Base-by-base conservation (phyloP, 2,797 vertebrate genomes). In the Pelodytes ibericus region DNA sequence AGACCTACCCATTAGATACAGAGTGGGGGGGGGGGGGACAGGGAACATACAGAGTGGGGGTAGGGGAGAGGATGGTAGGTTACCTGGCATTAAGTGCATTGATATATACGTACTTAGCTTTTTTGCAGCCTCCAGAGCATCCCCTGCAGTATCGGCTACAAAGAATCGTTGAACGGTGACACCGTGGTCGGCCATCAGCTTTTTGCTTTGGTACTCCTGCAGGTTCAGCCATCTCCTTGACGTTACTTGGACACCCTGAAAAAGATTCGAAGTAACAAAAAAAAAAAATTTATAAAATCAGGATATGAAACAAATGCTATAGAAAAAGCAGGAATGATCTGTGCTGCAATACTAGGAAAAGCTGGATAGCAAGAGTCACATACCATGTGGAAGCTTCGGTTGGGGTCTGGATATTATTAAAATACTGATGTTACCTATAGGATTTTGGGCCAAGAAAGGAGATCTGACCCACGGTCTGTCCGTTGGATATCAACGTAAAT, bases 141-240 rank as follows among this genome's bases (percentile, higher is more conserved):
- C 93, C 26, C 88, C 87, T 41, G 95, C 92, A 6, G 92, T 93
- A 89, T 93, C 91, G 29, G 95, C 98, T 63, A 99, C 96, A 33
- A 93, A 96, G 90, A 99, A 99, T 73, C 95, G 94, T 79, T 99
- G 98, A 82, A 99, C 97, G n/a, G 93, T 87, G 81, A 99, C 96
- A 10, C 98, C 97, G 0, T 94, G 90, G 83, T 99, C 96, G 81
- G 95, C 95, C 98, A 99, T 99, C 87, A 99, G 90, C 90, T 96
- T 97, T 90, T 99, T 99, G 93, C 97, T 99, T 91, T 99, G 97
- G 90, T 98, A 99, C 86, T 99, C 98, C 84, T 99, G 97, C 68
- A 99, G 92, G 88, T 99, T 99, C 84, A 99, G 92, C 96, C 97
- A 98, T 94, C 98, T 92, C 89, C 92, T 92, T 71, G 93, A 87